These are phyloP conservation scores for Anguilla japonica DNA, from an alignment of 2,113 vertebrate species.

Conservation along the genomic window DNA sequence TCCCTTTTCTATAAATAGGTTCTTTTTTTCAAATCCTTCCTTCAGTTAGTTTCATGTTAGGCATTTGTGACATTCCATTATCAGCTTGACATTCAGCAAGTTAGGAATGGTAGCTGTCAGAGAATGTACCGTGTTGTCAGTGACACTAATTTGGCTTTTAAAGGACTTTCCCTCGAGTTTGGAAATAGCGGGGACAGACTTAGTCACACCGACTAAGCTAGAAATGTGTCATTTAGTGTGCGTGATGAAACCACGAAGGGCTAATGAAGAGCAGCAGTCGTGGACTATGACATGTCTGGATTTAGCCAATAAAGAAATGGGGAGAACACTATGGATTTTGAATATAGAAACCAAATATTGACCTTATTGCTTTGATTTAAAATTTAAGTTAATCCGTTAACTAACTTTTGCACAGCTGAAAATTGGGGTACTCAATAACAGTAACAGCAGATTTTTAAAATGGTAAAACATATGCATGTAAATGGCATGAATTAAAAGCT, in stretches of 20 bases:
- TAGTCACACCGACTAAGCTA: background rate
- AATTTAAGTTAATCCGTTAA: no score
- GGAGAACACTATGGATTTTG: background rate
- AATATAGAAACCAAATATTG: background rate
- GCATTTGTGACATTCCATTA: slow-evolving; percentile 4
- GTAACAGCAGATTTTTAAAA: no score
- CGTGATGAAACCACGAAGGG: background rate
- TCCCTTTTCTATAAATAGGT: background rate
- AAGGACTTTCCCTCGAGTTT: background rate
- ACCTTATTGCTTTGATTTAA: no score
- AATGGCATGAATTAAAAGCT: no score
- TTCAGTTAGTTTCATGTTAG: background rate
- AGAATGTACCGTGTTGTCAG: background rate
- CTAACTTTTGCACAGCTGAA: no score
- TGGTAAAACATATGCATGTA: no score
- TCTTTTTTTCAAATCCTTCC: background rate
- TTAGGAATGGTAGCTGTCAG: slow-evolving; percentile 8
- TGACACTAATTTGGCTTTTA: background rate
- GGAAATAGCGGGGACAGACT: background rate
- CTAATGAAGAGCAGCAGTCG: background rate
- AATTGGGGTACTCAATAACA: no score
- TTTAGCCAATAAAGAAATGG: background rate
- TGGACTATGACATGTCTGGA: background rate
- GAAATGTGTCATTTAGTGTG: background rate
- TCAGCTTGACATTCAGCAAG: background rate